Percentiles rank a stretch among this genome's conserved stretches.
Conservation (phyloP, 1,140 invertebrate genomes). For the Polypedilum vanderplanki region DNA sequence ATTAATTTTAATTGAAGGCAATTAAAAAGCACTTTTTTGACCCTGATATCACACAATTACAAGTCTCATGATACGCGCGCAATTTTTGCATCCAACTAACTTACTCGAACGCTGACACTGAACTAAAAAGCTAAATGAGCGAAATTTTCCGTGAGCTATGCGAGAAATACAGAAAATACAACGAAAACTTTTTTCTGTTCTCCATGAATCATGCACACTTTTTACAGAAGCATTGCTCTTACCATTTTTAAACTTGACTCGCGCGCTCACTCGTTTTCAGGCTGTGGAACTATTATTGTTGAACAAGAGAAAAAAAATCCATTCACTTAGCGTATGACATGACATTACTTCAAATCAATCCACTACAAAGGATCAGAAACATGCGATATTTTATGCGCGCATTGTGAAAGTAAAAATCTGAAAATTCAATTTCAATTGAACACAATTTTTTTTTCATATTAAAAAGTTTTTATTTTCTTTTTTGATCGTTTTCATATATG, state of each 20-base stretch:
- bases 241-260: too few relatives aligned
- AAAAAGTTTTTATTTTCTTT: conserved; percentile 7
- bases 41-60: neutral
- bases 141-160: conserved; percentile 14
- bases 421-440: neutral
- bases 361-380: neutral
- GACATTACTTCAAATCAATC: conserved; percentile 18
- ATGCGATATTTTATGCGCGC: neutral
- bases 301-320: too few relatives aligned
- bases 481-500: neutral
- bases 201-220: conserved; percentile 3
- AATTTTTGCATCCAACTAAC: neutral
- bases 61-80: neutral
- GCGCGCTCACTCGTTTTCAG: neutral
- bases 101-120: conserved; percentile 4
- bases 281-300: neutral
- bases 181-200: neutral
- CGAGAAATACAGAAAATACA: neutral
- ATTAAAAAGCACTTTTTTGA: neutral
- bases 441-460: neutral
- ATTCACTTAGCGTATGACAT: neutral
- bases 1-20: conserved; percentile 3
- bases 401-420: neutral
- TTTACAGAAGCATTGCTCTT: neutral
- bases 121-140: conserved; percentile 17